A percentile compares a stretch with the other conserved stretches of the same genome.
Evolutionary conservation across 2,113 vertebrate species (phyloP).

Genomic region (Erythrocercus mccallii): DNA sequence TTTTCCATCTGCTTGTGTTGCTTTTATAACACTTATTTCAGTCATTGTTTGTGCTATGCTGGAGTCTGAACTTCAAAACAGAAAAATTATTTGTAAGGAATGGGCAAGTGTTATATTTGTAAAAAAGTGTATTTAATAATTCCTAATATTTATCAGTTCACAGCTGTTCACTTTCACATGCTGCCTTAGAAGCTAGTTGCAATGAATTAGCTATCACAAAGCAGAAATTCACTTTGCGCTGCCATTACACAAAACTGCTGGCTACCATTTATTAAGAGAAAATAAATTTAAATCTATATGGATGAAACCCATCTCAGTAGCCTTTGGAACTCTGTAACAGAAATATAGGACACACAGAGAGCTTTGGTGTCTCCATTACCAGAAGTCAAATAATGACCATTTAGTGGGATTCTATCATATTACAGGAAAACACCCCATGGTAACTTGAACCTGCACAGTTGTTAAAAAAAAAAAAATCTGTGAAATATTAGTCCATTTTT

Average conservation of each 20-base stretch:
- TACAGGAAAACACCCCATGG: conserved; percentile 3
- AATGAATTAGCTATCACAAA: not conserved
- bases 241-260: not conserved
- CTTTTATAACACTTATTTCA: not conserved
- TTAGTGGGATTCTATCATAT: not conserved
- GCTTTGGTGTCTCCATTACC: not conserved
- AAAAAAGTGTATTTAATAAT: not conserved
- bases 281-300: not conserved
- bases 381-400: not conserved
- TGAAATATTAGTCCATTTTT: conserved; percentile 34
- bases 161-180: not conserved
- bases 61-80: not conserved
- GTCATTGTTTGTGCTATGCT: not conserved
- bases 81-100: not conserved
- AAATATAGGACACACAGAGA: not conserved
- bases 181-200: not conserved
- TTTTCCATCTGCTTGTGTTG: not conserved
- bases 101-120: not conserved
- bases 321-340: not conserved
- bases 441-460: not conserved
- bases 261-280: not conserved
- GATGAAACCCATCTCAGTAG: not conserved
- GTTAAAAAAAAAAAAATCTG: conserved; percentile 16
- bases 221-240: not conserved
- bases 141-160: not conserved